phyloP scores from a whole-genome alignment of 2,888 invertebrate species.

The Synergus gifuensis region DNA sequence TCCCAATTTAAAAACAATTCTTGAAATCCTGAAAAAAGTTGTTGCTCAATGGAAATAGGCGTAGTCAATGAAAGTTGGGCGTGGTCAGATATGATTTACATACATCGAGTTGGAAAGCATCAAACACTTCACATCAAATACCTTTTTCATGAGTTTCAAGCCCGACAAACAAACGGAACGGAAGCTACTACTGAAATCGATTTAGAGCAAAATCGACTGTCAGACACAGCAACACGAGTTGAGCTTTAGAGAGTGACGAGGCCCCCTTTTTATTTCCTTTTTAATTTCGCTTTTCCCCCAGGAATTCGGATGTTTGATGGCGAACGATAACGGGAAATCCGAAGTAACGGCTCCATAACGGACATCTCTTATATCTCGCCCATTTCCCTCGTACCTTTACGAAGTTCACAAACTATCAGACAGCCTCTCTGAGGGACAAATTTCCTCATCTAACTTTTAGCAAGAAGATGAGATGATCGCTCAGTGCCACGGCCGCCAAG shows the following conservation, averaged over 20 bases:
- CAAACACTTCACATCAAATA: no score
- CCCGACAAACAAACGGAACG: not conserved
- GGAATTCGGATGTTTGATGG: constrained; percentile 45
- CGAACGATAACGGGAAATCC: constrained; percentile 54
- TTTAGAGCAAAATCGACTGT: constrained; percentile 54
- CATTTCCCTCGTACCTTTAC: constrained; percentile 47
- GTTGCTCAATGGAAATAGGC: no score
- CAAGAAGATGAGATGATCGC: constrained; percentile 76
- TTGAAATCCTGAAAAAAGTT: no score
- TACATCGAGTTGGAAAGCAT: no score
- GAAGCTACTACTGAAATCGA: constrained; percentile 47
- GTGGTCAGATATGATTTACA: no score
- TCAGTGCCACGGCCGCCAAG: constrained; percentile 69
- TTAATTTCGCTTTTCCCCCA: constrained; percentile 44
- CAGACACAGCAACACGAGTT: constrained; percentile 41
- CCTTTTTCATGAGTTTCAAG: not conserved
- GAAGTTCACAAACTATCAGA: constrained; percentile 74
- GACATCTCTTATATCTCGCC: constrained; percentile 53
- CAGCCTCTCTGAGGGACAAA: constrained; percentile 76
- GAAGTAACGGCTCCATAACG: constrained; percentile 56
- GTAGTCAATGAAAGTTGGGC: no score
- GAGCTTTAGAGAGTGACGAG: constrained; percentile 46
- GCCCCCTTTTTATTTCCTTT: constrained; percentile 39
- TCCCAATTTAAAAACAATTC: no score
- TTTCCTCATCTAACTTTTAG: constrained; percentile 77